phyloP scores from a whole-genome alignment of 2,797 vertebrate species.

The Sebastes reedi region DNA sequence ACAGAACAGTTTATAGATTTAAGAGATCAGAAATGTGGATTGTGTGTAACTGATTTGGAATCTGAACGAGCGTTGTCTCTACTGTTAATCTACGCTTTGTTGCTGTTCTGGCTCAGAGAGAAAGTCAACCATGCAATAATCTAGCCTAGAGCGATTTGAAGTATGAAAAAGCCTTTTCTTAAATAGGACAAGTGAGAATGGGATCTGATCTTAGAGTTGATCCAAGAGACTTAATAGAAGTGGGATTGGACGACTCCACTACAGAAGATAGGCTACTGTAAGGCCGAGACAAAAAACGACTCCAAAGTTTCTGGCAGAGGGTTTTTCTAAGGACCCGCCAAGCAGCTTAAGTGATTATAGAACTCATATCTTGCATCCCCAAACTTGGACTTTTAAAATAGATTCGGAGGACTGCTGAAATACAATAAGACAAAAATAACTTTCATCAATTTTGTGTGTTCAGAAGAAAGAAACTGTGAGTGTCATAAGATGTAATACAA shows the following conservation, averaged over 20 bases:
- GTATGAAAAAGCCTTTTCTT: constrained; percentile 14
- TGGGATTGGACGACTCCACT: constrained; percentile 22
- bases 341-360: constrained; percentile 30
- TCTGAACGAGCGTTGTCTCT: not conserved
- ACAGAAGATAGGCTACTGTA: not conserved
- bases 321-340: not conserved
- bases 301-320: constrained; percentile 1
- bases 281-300: not conserved
- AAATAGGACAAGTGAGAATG: constrained; percentile 1
- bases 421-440: not conserved
- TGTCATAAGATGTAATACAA: not conserved
- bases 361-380: not conserved
- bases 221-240: constrained; percentile 11
- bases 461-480: not conserved
- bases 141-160: not conserved
- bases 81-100: not conserved
- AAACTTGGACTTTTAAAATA: not conserved
- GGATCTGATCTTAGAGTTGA: constrained; percentile 1
- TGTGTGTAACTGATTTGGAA: not conserved
- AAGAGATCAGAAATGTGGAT: not conserved
- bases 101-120: not conserved
- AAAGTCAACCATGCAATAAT: not conserved
- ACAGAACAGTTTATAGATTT: not conserved
- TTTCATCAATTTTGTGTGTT: not conserved
- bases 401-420: not conserved